Conservation (phyloP, 2,113 vertebrate genomes). For the Sula dactylatra region DNA sequence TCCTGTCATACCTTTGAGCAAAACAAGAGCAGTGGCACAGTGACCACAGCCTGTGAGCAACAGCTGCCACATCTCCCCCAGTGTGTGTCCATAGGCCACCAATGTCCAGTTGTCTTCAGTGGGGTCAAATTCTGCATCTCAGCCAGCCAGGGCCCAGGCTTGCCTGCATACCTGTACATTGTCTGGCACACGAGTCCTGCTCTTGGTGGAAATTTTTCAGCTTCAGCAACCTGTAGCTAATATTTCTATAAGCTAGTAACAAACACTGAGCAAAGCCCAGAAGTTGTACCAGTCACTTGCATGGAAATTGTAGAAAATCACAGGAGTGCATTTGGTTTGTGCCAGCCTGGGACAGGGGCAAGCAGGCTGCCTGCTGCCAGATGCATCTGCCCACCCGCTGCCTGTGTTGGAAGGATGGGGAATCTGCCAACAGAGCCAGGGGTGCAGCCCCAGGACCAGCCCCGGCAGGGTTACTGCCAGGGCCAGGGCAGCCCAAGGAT, state of each 20-base stretch:
- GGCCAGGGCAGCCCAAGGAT: background rate
- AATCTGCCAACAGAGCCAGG: background rate
- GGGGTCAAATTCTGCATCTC: background rate
- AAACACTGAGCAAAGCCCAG: background rate
- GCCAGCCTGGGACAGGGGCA: background rate
- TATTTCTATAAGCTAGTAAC: background rate
- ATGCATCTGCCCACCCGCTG: background rate
- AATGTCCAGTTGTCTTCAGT: background rate
- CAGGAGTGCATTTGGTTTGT: background rate
- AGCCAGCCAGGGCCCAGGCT: background rate
- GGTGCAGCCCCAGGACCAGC: background rate
- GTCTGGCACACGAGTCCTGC: background rate
- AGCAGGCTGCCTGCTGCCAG: background rate
- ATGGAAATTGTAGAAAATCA: background rate
- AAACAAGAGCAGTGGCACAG: background rate
- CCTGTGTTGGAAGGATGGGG: background rate
- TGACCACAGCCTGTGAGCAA: background rate
- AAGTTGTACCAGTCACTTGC: background rate
- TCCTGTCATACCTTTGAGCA: conserved; percentile 88
- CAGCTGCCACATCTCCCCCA: fast-evolving
- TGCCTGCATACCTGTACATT: background rate
- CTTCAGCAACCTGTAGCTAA: background rate
- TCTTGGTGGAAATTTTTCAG: background rate
- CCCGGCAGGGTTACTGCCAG: fast-evolving
- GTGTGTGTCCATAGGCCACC: fast-evolving